Evolutionary conservation across 2,113 vertebrate genomes (phyloP).

Genomic region (Caloenas nicobarica): DNA sequence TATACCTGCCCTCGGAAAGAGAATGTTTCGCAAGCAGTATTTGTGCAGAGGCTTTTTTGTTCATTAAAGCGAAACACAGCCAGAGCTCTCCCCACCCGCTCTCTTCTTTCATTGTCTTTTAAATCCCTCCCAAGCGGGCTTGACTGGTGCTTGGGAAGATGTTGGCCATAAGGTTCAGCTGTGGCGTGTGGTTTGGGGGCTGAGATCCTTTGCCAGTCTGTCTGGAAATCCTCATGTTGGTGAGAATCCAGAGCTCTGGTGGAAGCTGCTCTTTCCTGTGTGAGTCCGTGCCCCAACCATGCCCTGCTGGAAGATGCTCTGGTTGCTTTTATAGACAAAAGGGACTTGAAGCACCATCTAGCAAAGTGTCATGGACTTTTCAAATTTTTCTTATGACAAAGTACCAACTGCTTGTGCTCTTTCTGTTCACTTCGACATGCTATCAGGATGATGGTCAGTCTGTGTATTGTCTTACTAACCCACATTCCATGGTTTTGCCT

Average conservation of each 20-base stretch:
- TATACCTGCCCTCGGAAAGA: background rate
- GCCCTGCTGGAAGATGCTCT: background rate
- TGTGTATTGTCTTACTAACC: background rate
- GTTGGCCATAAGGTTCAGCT: background rate
- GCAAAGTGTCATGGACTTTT: rapidly evolving
- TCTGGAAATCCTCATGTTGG: background rate
- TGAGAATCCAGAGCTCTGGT: background rate
- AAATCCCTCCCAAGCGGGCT: background rate
- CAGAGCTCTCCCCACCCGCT: background rate
- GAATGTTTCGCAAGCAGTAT: background rate
- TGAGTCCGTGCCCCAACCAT: background rate
- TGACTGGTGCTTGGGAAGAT: background rate
- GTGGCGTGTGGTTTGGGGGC: background rate
- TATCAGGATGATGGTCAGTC: background rate
- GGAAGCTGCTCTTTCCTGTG: background rate
- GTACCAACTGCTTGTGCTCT: background rate
- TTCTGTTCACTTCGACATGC: background rate
- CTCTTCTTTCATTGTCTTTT: background rate
- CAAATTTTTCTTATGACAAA: background rate
- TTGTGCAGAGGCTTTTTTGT: background rate
- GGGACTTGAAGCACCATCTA: background rate
- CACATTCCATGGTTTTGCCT: background rate
- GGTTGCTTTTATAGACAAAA: background rate
- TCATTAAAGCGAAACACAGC: background rate
- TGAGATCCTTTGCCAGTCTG: background rate